Conservation (phyloP, 30 jellyfish, hydroid and myxozoan species). For the Aurelia aurita complex sp. Pacific region DNA sequence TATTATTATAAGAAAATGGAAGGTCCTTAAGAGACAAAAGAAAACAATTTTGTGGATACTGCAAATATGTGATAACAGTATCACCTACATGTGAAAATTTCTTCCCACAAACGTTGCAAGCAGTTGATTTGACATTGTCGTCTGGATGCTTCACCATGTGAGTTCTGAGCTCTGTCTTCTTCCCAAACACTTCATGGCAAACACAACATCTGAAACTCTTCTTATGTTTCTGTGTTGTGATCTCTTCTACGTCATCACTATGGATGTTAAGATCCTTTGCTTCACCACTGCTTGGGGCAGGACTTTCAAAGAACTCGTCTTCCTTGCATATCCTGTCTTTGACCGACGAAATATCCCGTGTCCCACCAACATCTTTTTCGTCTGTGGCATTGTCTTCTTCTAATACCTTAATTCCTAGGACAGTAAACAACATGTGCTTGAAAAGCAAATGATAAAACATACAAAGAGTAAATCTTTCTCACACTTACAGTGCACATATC, state of each 20-base stretch:
- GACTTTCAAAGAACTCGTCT: no score
- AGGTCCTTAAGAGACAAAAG: no score
- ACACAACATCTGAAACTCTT: constrained; percentile 17
- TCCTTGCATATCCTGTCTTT: no score
- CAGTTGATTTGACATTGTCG: background rate
- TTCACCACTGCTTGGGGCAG: background rate
- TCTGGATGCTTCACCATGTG: constrained; percentile 27
- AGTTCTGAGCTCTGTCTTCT: constrained; percentile 29
- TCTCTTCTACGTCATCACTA: background rate
- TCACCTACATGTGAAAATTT: constrained; percentile 36
- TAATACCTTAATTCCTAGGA: no score
- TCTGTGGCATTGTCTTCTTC: no score
- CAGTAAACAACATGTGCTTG: no score
- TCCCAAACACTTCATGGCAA: constrained; percentile 20
- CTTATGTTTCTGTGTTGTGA: background rate
- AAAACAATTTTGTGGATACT: background rate
- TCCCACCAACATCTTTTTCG: no score
- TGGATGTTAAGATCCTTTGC: background rate
- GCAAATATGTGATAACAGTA: background rate
- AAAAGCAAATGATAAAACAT: no score
- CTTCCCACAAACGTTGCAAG: constrained; percentile 38
- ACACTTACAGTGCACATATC: no score
- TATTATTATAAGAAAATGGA: no score
- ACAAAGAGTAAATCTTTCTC: no score
- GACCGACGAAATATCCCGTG: no score